Evolutionary conservation across 2,888 invertebrate species (phyloP).

Genomic region (Catonia carolina): DNA sequence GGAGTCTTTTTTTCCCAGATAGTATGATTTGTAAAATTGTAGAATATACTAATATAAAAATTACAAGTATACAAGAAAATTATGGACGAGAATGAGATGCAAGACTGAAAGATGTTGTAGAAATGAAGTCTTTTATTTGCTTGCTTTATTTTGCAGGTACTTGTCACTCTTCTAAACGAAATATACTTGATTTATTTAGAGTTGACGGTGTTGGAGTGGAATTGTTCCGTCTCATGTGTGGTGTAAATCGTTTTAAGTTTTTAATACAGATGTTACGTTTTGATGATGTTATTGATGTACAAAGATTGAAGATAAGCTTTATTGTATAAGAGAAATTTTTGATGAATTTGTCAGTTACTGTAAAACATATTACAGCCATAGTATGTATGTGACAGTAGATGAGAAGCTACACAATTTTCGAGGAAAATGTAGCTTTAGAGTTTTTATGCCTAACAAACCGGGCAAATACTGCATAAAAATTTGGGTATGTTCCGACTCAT

Average conservation of each 20-base stretch:
- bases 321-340: background rate
- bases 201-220: slow-evolving; percentile 1
- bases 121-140: no score
- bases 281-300: background rate
- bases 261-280: slow-evolving; percentile 2
- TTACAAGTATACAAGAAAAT: no score
- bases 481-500: background rate
- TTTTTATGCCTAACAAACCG: background rate
- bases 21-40: no score
- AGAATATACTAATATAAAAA: no score
- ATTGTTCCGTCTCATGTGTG: background rate
- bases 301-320: background rate
- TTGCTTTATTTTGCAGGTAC: background rate
- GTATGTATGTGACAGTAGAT: background rate
- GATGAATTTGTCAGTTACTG: slow-evolving; percentile 1
- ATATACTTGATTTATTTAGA: slow-evolving; percentile 3
- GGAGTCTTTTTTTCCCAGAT: no score
- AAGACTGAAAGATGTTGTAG: no score
- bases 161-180: background rate
- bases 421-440: background rate
- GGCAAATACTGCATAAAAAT: background rate
- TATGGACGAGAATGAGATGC: no score
- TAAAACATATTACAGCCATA: background rate
- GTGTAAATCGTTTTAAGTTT: background rate
- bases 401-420: background rate